phyloP scores from a whole-genome alignment of 2,888 invertebrate genomes.

The Andrena minutula region DNA sequence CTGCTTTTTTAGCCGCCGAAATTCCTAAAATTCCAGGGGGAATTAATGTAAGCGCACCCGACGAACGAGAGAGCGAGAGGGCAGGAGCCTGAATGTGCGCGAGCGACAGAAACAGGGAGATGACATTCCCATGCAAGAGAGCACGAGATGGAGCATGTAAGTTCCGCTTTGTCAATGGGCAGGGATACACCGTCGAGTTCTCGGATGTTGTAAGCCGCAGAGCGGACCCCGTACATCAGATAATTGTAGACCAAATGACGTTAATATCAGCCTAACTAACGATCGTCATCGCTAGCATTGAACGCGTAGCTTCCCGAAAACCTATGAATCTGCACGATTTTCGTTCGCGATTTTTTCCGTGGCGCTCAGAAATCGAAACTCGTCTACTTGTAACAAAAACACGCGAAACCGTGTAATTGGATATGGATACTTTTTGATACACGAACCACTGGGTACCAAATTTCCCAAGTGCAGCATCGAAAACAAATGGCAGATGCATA shows the following conservation, averaged over 20 bases:
- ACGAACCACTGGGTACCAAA: too few species aligned
- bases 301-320: slow-evolving; percentile 4
- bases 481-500: too few species aligned
- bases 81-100: background rate
- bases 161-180: slow-evolving; percentile 60
- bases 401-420: too few species aligned
- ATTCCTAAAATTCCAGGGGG: slow-evolving; percentile 27
- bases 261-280: slow-evolving; percentile 47
- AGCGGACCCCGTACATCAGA: slow-evolving; percentile 49
- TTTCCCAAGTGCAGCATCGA: too few species aligned
- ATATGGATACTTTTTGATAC: too few species aligned
- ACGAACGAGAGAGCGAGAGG: background rate
- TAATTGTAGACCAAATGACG: slow-evolving; percentile 54
- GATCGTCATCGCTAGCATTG: slow-evolving; percentile 35
- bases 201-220: slow-evolving; percentile 54
- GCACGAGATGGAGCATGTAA: slow-evolving; percentile 54
- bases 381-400: too few species aligned
- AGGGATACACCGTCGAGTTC: slow-evolving; percentile 45
- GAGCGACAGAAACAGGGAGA: slow-evolving; percentile 22
- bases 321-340: background rate
- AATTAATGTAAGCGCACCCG: slow-evolving; percentile 23
- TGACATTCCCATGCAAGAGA: slow-evolving; percentile 33
- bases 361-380: too few species aligned
- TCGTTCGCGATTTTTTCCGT: background rate
- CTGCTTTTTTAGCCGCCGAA: slow-evolving; percentile 23